Evolutionary conservation across 2,113 vertebrate species (phyloP).

Genomic region (Lophius piscatorius): DNA sequence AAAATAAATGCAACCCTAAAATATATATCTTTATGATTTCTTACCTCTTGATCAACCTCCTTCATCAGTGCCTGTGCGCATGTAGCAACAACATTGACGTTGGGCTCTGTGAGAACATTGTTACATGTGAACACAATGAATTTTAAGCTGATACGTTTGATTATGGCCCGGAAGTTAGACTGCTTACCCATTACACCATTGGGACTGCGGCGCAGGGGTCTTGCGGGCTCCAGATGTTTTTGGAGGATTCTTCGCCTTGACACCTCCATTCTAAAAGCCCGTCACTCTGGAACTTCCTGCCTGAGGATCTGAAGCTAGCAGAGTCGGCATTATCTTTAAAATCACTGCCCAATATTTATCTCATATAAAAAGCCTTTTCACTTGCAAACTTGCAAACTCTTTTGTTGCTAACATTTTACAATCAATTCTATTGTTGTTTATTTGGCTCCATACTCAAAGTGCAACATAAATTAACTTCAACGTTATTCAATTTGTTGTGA

Average conservation of each 20-base stretch:
- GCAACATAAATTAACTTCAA: no score
- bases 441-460: no score
- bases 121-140: neutral
- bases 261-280: constrained; percentile 79
- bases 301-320: no score
- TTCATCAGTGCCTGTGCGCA: constrained; percentile 34
- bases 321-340: no score
- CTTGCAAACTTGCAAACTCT: no score
- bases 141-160: neutral
- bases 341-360: no score
- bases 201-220: constrained; percentile 75
- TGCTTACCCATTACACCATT: constrained; percentile 52
- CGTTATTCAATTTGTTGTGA: no score
- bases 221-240: constrained; percentile 77
- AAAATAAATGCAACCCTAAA: neutral
- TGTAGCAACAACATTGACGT: constrained; percentile 16
- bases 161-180: no score
- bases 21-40: neutral
- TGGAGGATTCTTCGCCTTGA: constrained; percentile 63
- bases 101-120: constrained; percentile 27
- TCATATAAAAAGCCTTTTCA: no score
- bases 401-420: no score
- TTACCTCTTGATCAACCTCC: constrained; percentile 49
- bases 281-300: no score
- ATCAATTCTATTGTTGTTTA: no score